Percentiles rank a stretch among this genome's conserved stretches.
Conservation (phyloP, 2,113 vertebrate species). For the Macroglossus sobrinus region DNA sequence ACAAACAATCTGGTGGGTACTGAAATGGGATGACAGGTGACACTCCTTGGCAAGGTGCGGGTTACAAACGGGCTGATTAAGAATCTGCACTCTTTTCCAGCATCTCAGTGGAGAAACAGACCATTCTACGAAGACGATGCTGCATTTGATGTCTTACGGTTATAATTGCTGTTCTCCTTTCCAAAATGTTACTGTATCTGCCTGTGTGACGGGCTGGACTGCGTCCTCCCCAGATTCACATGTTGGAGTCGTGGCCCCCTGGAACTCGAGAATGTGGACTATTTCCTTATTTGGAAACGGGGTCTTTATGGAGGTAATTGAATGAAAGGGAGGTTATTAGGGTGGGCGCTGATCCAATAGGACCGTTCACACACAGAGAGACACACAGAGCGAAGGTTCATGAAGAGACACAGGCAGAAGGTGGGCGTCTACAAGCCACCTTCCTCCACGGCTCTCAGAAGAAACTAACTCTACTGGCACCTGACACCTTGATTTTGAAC, state of each 20-base stretch:
- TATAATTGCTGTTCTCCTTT: background rate
- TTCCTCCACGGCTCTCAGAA: background rate
- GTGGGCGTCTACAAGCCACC: fast-evolving
- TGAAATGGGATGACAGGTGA: background rate
- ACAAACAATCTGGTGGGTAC: background rate
- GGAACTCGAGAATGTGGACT: background rate
- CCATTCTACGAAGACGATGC: fast-evolving
- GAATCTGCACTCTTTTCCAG: background rate
- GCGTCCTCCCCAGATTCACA: background rate
- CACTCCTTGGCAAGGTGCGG: background rate
- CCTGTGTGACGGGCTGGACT: background rate
- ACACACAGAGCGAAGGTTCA: background rate
- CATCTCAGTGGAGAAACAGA: background rate
- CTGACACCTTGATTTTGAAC: background rate
- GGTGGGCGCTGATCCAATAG: fast-evolving
- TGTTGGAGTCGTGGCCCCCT: background rate
- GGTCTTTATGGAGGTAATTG: background rate
- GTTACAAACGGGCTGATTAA: background rate
- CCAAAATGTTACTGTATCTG: background rate
- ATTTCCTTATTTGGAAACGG: background rate
- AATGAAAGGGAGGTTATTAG: background rate
- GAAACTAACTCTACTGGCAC: background rate
- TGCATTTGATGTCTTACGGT: background rate
- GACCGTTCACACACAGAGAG: background rate
- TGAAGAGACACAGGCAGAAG: background rate